Conservation (phyloP, 2,113 vertebrate species). For the Phaetusa simplex region DNA sequence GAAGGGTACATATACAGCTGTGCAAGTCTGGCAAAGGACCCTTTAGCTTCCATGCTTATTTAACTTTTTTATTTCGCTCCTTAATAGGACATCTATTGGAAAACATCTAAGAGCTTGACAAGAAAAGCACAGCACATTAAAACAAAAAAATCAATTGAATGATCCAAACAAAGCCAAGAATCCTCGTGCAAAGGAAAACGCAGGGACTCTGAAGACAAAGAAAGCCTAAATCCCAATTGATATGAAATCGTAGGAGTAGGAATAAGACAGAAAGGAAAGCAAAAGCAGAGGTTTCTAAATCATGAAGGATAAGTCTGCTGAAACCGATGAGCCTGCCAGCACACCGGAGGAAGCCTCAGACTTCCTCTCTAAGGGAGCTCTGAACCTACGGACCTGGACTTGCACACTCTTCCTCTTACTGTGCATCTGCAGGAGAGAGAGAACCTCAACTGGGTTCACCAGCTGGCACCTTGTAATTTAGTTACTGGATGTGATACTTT, state of each 20-base stretch:
- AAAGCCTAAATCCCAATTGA: not conserved
- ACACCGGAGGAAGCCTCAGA: constrained; percentile 12
- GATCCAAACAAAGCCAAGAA: not conserved
- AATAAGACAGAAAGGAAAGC: not conserved
- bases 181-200: not conserved
- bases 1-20: constrained; percentile 16
- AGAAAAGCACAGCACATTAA: not conserved
- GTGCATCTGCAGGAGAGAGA: not conserved
- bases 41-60: not conserved
- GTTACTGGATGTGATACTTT: not conserved
- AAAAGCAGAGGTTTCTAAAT: not conserved
- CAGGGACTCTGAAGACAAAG: not conserved
- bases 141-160: not conserved
- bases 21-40: not conserved
- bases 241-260: not conserved
- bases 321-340: constrained; percentile 11
- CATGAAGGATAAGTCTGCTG: not conserved
- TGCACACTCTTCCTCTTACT: not conserved
- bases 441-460: not conserved
- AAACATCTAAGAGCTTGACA: not conserved
- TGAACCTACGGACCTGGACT: not conserved
- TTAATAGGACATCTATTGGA: not conserved
- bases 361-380: constrained; percentile 32
- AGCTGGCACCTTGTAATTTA: not conserved
- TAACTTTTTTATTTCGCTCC: not conserved